phyloP scores from a whole-genome alignment of 2,888 invertebrate genomes.

The Podabrus alpinus region DNA sequence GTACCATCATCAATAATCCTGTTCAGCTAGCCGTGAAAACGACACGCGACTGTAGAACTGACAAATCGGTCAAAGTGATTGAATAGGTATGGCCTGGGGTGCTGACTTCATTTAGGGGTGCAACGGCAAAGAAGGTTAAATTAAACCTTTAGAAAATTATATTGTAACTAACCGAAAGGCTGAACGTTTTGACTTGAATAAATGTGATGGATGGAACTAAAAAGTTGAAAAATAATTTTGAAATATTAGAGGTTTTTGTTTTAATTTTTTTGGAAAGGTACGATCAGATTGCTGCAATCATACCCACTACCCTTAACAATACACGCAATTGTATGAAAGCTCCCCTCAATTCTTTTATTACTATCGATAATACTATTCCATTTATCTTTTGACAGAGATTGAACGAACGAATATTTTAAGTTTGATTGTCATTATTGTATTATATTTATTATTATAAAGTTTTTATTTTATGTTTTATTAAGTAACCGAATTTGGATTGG shows the following conservation, averaged over 20 bases:
- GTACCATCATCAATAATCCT: not conserved
- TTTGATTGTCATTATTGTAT: slow-evolving; percentile 12
- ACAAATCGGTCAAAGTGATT: slow-evolving; percentile 28
- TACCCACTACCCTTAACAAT: not conserved
- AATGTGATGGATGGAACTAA: not conserved
- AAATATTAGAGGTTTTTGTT: not conserved
- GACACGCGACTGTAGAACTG: slow-evolving; percentile 21
- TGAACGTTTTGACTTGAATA: not conserved
- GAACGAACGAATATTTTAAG: slow-evolving; percentile 10
- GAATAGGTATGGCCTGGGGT: slow-evolving; percentile 14
- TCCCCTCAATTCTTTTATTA: not conserved
- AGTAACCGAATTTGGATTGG: slow-evolving; percentile 4
- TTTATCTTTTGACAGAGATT: slow-evolving; percentile 13
- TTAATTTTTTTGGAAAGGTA: not conserved
- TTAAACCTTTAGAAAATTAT: not conserved
- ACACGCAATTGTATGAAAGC: not conserved
- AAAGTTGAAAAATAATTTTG: not conserved
- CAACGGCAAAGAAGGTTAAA: not conserved
- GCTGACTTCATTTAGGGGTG: slow-evolving; percentile 13
- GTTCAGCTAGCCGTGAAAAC: slow-evolving; percentile 2
- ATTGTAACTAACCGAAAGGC: not conserved
- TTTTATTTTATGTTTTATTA: not conserved
- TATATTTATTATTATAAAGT: not conserved
- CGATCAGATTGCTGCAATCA: not conserved
- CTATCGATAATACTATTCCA: not conserved